phyloP scores from a whole-genome alignment of 2,888 invertebrate genomes.

The Mimumesa dahlbomi region DNA sequence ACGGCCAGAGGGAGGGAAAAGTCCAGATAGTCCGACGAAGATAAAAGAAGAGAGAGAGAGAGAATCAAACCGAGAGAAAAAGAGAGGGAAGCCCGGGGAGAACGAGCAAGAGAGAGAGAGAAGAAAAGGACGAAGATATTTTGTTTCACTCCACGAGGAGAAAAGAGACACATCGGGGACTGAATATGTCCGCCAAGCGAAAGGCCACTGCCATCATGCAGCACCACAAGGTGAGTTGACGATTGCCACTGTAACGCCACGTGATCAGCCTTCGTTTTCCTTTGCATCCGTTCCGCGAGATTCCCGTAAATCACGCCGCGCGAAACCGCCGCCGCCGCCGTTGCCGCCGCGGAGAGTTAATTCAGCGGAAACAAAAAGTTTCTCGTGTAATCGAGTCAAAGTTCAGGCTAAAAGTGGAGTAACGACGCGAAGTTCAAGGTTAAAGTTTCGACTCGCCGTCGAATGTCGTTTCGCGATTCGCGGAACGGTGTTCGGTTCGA shows the following conservation, averaged over 20 bases:
- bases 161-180: slow-evolving; percentile 50
- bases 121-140: slow-evolving; percentile 30
- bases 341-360: background rate
- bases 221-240: slow-evolving; percentile 81
- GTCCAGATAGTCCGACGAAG: slow-evolving; percentile 7
- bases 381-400: slow-evolving; percentile 18
- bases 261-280: slow-evolving; percentile 47
- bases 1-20: slow-evolving; percentile 33
- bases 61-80: slow-evolving; percentile 16
- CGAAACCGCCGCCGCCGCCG: slow-evolving; percentile 10
- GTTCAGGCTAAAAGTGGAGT: slow-evolving; percentile 25
- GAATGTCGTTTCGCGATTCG: background rate
- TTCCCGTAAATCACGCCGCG: slow-evolving; percentile 10
- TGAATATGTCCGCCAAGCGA: slow-evolving; percentile 87
- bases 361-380: slow-evolving; percentile 12
- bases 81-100: slow-evolving; percentile 8
- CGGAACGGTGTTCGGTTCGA: too few species aligned
- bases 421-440: slow-evolving; percentile 40
- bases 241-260: slow-evolving; percentile 50
- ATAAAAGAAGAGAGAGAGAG: slow-evolving; percentile 11
- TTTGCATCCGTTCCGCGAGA: slow-evolving; percentile 1
- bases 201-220: slow-evolving; percentile 88
- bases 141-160: slow-evolving; percentile 52
- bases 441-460: slow-evolving; percentile 9
- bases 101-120: background rate